A percentile compares a stretch with the other conserved stretches of the same genome.
These are phyloP conservation scores for Channa argus DNA, from an alignment of 2,113 vertebrate species.

Conservation along the genomic window DNA sequence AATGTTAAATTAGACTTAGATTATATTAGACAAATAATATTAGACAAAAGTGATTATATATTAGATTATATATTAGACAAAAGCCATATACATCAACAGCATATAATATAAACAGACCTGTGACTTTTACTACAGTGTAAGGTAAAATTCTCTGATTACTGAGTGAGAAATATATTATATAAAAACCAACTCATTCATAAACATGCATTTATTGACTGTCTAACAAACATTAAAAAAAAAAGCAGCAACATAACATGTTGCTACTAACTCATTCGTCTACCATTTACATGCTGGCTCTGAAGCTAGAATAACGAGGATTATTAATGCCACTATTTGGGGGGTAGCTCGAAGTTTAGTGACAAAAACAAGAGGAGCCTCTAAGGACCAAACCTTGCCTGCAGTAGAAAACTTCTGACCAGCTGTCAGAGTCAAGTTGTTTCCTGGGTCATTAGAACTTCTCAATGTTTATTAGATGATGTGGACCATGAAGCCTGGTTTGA, in stretches of 20 bases:
- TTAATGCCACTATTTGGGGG: background rate
- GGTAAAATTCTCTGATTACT: no score
- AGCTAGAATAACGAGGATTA: slow-evolving; percentile 26
- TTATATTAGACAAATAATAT: background rate
- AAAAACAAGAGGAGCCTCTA: slow-evolving; percentile 33
- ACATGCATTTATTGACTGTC: no score
- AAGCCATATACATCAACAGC: background rate
- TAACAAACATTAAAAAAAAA: no score
- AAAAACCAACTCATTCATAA: no score
- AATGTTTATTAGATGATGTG: background rate
- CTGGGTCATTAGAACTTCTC: background rate
- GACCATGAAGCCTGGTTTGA: no score
- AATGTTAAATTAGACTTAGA: background rate
- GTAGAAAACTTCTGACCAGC: slow-evolving; percentile 22
- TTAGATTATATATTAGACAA: no score
- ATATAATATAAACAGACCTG: background rate
- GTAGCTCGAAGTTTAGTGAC: slow-evolving; percentile 29
- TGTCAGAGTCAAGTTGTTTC: no score
- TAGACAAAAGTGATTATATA: no score
- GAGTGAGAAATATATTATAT: no score
- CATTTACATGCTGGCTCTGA: slow-evolving; percentile 34
- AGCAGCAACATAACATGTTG: background rate
- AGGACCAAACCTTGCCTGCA: slow-evolving; percentile 22
- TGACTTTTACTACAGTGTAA: background rate
- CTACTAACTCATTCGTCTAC: slow-evolving; percentile 15